Base-by-base conservation (phyloP, 1,140 invertebrate genomes). In the Acromyrmex charruanus region DNA sequence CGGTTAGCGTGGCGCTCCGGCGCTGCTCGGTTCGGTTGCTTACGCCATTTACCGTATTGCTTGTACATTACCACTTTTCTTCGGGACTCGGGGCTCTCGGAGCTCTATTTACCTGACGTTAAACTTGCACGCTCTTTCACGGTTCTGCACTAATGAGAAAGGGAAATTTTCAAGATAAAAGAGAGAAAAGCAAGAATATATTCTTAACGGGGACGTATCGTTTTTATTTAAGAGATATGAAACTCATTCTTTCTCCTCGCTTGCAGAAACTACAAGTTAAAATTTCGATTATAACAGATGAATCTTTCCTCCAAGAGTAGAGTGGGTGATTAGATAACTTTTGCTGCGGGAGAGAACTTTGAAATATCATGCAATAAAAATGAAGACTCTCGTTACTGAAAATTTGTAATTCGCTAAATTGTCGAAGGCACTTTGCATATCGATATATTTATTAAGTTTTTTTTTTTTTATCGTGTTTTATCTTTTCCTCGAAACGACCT, bases 21-120 rank as follows among this genome's bases (percentile, higher is more conserved):
- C 55, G 25, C 39, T 55, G 49, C 63, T 80, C 77, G 63, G 28
- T 39, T 69, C 49, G 77, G 49, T 55, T 44, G 77, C 63, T 74
- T 55, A 74, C 55, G 39, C 39, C 69, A 74, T 75, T 82, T 75
- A 63, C 55, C 69, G 68, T 84, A 84, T 74, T 31, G 80, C 69
- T 84, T 49, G 39, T 84, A 75, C 69, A 75, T 75, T 74, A 75
- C 55, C 55, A 58, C 80, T 61, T 84, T 84, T 84, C 55, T 74
- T 75, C 69, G 69, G 3, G 35, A 44, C 35, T 39, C 65, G 35
- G 12, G 9, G 14, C 39, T 74, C 35, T 39, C 65, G 35, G 12
- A 9, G 14, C 39, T 74, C 55, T 51, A 72, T 61, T 63, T 51
- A 63, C 28, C 28, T 12, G 80, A 49, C 28, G 28, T 74, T 75